Conservation (phyloP, 2,888 invertebrate genomes). For the Drosophila neonasuta region DNA sequence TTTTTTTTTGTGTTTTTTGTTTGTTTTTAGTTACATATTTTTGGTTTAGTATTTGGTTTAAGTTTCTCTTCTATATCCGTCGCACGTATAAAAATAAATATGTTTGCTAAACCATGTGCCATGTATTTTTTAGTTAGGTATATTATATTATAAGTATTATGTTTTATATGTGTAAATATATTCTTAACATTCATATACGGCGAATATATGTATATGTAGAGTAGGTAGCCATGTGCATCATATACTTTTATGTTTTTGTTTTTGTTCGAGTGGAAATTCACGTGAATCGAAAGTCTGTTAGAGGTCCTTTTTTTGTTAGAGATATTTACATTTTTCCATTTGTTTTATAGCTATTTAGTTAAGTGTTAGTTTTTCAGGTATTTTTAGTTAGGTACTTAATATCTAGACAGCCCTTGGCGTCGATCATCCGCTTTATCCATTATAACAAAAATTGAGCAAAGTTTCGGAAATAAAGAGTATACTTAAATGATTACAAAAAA, state of each 20-base stretch:
- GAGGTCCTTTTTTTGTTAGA: slow-evolving; percentile 47
- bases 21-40: slow-evolving; percentile 21
- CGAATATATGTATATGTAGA: slow-evolving; percentile 18
- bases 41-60: slow-evolving; percentile 13
- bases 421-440: slow-evolving; percentile 16
- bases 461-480: slow-evolving; percentile 17
- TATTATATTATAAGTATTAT: slow-evolving; percentile 24
- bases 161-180: slow-evolving; percentile 39
- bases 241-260: slow-evolving; percentile 10
- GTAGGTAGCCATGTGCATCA: slow-evolving; percentile 72
- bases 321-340: slow-evolving; percentile 51
- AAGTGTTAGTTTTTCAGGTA: slow-evolving; percentile 53
- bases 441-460: slow-evolving; percentile 57
- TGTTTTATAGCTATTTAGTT: slow-evolving; percentile 1
- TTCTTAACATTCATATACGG: slow-evolving; percentile 37
- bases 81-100: slow-evolving; percentile 73
- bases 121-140: slow-evolving; percentile 31
- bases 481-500: slow-evolving; percentile 18
- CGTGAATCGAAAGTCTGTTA: slow-evolving; percentile 67
- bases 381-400: slow-evolving; percentile 71
- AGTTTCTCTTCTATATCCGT: slow-evolving; percentile 4
- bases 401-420: slow-evolving; percentile 56
- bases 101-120: slow-evolving; percentile 47
- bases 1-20: no score
- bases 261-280: slow-evolving; percentile 44